These are phyloP conservation scores for Otocyon megalotis DNA, from an alignment of 2,113 vertebrate species.

Conservation along the genomic window DNA sequence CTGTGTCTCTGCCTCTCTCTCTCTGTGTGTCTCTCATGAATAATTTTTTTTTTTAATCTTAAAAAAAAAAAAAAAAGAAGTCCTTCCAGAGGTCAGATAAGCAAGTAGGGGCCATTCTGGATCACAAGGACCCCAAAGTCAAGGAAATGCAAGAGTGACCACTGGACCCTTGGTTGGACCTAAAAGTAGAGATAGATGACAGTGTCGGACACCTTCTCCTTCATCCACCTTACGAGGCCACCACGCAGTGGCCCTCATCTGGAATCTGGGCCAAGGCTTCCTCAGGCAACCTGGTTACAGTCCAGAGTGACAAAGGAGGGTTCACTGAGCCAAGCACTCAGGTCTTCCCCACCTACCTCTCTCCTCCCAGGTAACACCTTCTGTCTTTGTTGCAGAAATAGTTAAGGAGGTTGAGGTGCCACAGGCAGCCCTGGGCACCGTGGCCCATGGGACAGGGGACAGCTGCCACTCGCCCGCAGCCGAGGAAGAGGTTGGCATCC, in stretches of 20 bases:
- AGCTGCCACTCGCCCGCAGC: slow-evolving; percentile 84
- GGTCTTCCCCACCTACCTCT: not conserved
- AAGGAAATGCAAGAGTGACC: not conserved
- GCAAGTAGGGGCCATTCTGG: not conserved
- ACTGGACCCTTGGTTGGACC: not conserved
- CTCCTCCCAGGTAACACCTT: not conserved
- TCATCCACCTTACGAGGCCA: not conserved
- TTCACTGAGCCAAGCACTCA: not conserved
- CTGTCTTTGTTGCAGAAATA: slow-evolving; percentile 86
- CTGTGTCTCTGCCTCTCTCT: no score
- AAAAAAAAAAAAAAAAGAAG: no score
- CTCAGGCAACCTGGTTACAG: not conserved
- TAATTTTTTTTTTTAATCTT: no score
- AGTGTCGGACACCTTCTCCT: no score
- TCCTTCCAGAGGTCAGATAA: not conserved
- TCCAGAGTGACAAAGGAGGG: not conserved
- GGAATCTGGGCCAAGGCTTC: not conserved
- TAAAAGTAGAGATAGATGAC: not conserved
- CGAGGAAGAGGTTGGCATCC: slow-evolving; percentile 89
- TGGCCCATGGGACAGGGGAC: slow-evolving; percentile 88
- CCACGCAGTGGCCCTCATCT: not conserved
- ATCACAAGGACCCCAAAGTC: not conserved
- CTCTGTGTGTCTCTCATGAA: no score
- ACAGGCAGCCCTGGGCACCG: slow-evolving; percentile 86
- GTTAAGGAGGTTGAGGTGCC: slow-evolving; percentile 89